These are phyloP conservation scores for Turnix velox DNA, from an alignment of 2,113 vertebrate species.

Conservation along the genomic window DNA sequence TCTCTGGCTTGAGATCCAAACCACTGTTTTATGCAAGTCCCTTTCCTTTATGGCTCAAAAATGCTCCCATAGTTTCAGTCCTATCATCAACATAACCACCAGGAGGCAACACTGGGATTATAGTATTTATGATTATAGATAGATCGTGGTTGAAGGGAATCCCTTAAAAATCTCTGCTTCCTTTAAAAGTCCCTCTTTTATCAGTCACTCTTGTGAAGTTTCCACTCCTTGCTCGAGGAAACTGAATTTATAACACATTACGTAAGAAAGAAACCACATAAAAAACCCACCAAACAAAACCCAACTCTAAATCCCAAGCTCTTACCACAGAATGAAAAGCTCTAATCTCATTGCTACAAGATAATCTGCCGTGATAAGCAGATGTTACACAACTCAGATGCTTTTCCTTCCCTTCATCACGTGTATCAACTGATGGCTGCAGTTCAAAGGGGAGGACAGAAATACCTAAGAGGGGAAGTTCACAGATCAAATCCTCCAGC, in stretches of 20 bases:
- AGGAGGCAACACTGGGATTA: background rate
- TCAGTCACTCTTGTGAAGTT: background rate
- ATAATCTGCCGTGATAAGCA: slow-evolving; percentile 52
- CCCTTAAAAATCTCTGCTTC: background rate
- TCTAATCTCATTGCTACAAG: slow-evolving; percentile 49
- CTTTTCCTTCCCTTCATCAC: background rate
- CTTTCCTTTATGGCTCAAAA: background rate
- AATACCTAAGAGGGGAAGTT: slow-evolving; percentile 31
- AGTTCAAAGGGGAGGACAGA: background rate
- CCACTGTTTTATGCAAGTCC: background rate
- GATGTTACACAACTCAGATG: slow-evolving; percentile 29
- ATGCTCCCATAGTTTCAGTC: background rate
- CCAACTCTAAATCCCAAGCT: background rate
- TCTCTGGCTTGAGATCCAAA: background rate
- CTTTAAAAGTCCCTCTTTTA: background rate
- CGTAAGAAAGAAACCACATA: background rate
- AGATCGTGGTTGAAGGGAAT: background rate
- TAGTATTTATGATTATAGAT: background rate
- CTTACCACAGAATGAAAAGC: background rate
- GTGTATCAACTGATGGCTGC: background rate
- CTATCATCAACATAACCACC: background rate
- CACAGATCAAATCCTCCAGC: slow-evolving; percentile 37
- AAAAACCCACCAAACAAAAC: background rate
- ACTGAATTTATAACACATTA: background rate
- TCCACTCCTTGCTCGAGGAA: background rate